phyloP scores from a whole-genome alignment of 2,888 invertebrate species.

The Leptogaster cylindrica region DNA sequence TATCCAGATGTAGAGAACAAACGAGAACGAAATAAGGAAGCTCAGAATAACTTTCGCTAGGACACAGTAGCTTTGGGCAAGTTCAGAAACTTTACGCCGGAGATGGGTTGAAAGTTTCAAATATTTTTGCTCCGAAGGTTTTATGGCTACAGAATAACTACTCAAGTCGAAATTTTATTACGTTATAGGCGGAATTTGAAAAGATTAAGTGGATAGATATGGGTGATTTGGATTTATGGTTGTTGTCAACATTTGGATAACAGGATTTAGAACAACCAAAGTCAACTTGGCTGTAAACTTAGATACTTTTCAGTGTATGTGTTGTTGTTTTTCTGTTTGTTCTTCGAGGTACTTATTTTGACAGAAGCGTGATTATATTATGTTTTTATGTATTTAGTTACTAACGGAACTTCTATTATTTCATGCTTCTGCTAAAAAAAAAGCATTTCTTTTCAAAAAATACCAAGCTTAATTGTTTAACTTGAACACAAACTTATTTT shows the following conservation, averaged over 20 bases:
- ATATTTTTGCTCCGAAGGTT: constrained; percentile 35
- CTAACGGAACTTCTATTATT: too few species aligned
- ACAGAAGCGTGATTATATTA: too few species aligned
- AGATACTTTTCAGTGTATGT: too few species aligned
- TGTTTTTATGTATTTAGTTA: too few species aligned
- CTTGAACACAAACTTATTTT: too few species aligned
- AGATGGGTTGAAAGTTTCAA: constrained; percentile 34
- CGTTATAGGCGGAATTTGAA: constrained; percentile 25
- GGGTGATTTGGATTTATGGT: constrained; percentile 17
- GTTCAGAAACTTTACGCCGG: not conserved
- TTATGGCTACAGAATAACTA: constrained; percentile 30
- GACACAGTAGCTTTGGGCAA: not conserved
- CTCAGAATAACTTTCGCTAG: constrained; percentile 3
- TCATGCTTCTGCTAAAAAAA: too few species aligned
- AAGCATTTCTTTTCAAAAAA: too few species aligned
- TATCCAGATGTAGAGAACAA: constrained; percentile 35
- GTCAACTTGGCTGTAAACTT: too few species aligned
- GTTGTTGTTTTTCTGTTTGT: too few species aligned
- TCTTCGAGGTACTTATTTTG: too few species aligned
- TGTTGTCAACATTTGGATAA: constrained; percentile 10
- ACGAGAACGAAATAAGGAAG: not conserved
- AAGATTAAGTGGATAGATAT: constrained; percentile 22
- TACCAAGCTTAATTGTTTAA: too few species aligned
- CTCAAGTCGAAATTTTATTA: constrained; percentile 34
- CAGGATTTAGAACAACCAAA: too few species aligned